These are phyloP conservation scores for Sanderia malayensis DNA, from an alignment of 30 jellyfish, hydroid and myxozoan genomes.

Conservation along the genomic window DNA sequence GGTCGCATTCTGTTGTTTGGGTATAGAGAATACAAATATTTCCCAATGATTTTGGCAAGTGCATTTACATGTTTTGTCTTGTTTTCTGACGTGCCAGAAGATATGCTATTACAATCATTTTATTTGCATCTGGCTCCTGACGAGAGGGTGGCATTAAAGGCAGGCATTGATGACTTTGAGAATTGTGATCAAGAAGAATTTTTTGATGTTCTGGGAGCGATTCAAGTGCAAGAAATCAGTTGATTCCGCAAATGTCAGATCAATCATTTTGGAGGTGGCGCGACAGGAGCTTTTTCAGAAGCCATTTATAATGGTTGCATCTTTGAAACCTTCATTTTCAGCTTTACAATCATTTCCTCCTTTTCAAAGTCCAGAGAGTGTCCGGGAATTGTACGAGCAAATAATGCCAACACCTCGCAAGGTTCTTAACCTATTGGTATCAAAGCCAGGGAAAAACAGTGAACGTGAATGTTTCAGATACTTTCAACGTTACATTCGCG, in stretches of 20 bases:
- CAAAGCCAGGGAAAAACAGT: neutral
- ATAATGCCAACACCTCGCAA: neutral
- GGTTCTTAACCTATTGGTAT: neutral
- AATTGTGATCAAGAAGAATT: neutral
- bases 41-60: neutral
- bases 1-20: neutral
- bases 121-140: neutral
- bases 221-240: neutral
- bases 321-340: no score
- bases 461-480: neutral
- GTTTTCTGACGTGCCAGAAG: neutral
- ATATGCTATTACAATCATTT: neutral
- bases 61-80: neutral
- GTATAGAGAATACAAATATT: no score
- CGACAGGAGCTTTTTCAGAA: no score
- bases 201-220: neutral
- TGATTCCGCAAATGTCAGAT: neutral
- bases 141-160: neutral
- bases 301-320: no score
- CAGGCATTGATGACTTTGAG: neutral
- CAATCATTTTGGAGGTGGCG: no score
- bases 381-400: neutral
- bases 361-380: neutral
- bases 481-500: neutral
- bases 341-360: no score